Conservation (phyloP, 2,797 vertebrate genomes). For the Anas flavirostris region DNA sequence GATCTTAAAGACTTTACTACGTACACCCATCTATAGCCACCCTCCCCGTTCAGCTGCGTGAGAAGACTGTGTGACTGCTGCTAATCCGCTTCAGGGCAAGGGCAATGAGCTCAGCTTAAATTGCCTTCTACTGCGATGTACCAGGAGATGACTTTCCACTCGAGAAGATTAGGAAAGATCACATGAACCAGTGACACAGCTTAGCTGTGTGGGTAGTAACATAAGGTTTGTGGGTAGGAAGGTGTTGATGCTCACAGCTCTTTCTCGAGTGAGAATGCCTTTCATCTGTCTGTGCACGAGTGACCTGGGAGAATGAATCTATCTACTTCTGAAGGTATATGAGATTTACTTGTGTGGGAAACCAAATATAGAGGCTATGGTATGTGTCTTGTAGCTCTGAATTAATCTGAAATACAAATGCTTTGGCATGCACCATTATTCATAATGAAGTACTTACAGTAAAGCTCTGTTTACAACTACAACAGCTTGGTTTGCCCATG, state of each 20-base stretch:
- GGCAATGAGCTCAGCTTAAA: neutral
- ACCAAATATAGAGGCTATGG: neutral
- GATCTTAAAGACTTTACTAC: neutral
- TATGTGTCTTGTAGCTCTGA: neutral
- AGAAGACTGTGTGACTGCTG: neutral
- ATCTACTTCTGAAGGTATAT: neutral
- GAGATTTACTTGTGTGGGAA: neutral
- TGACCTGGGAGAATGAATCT: neutral
- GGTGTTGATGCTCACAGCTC: constrained; percentile 6
- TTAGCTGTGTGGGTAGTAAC: neutral
- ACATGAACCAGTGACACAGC: neutral
- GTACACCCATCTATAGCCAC: neutral
- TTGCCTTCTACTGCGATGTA: neutral
- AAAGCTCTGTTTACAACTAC: neutral
- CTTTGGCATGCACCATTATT: neutral
- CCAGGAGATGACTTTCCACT: neutral
- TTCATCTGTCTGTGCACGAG: neutral
- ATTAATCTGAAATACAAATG: neutral
- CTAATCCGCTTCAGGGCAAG: neutral
- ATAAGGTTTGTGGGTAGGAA: constrained; percentile 51
- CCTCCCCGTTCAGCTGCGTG: neutral
- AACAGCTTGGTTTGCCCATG: neutral
- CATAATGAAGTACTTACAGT: neutral
- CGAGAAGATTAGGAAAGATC: neutral
- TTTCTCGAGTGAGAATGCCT: neutral